Conservation (phyloP, 2,113 vertebrate species). For the Colinus virginianus region DNA sequence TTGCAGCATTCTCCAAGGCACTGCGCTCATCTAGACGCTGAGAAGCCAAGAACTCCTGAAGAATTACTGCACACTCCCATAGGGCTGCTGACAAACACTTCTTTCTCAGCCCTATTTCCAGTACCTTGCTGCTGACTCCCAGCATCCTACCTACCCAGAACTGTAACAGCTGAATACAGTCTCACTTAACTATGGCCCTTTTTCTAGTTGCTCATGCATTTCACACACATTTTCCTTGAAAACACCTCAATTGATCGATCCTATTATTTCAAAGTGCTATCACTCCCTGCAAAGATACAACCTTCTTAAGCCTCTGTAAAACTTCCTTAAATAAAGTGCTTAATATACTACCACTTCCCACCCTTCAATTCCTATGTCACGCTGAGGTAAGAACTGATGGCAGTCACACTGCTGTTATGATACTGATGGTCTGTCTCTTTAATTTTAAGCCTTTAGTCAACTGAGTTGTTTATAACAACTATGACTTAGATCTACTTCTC, state of each 20-base stretch:
- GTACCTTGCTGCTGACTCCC: not conserved
- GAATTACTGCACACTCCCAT: not conserved
- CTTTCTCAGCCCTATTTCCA: not conserved
- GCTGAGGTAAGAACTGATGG: not conserved
- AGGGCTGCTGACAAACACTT: not conserved
- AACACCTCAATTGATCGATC: not conserved
- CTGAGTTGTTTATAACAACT: not conserved
- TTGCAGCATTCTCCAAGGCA: not conserved
- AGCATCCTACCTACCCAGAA: not conserved
- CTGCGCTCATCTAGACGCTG: not conserved
- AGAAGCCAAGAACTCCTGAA: not conserved
- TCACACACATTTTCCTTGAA: not conserved
- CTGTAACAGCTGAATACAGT: not conserved
- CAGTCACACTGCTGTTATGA: not conserved
- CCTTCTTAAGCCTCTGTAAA: not conserved
- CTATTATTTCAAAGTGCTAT: not conserved
- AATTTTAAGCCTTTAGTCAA: too few relatives aligned
- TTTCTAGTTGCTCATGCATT: not conserved
- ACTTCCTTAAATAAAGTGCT: not conserved
- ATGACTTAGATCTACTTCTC: not conserved
- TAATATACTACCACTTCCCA: not conserved
- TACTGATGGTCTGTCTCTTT: not conserved
- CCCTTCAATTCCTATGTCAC: not conserved
- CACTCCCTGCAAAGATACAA: not conserved
- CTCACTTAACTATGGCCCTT: not conserved